These are phyloP conservation scores for Apoderus coryli DNA, from an alignment of 2,888 invertebrate species.

Conservation along the genomic window DNA sequence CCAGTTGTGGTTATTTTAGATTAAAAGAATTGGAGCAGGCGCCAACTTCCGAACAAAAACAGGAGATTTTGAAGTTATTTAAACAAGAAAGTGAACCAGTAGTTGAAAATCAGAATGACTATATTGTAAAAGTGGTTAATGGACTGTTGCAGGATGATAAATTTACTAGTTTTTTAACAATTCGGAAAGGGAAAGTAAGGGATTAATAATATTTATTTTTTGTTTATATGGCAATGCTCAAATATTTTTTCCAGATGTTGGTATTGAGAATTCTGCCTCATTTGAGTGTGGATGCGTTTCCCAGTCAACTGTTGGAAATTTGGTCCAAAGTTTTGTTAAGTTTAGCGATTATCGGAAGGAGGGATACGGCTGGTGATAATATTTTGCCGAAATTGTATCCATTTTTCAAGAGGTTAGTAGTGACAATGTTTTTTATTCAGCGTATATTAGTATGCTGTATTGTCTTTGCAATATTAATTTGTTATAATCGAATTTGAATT, in stretches of 20 bases:
- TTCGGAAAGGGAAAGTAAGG: constrained; percentile 68
- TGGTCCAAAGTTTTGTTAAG: constrained; percentile 47
- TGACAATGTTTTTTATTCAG: no score
- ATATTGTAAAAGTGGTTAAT: constrained; percentile 49
- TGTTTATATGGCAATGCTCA: neutral
- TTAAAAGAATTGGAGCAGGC: constrained; percentile 41
- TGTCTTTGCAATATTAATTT: no score
- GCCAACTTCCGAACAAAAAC: constrained; percentile 37
- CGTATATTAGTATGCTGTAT: no score
- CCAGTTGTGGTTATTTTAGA: constrained; percentile 14
- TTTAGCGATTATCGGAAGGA: constrained; percentile 40
- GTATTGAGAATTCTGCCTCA: constrained; percentile 51
- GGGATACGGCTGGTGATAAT: constrained; percentile 38
- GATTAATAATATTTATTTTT: neutral
- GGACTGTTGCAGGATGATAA: constrained; percentile 54
- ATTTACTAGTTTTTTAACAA: constrained; percentile 54
- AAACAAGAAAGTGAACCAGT: constrained; percentile 37
- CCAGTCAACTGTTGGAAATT: constrained; percentile 36
- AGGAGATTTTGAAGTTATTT: constrained; percentile 37
- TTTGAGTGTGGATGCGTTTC: constrained; percentile 35
- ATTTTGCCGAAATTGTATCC: constrained; percentile 40
- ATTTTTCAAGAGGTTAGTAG: constrained; percentile 45
- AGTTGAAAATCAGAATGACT: constrained; percentile 37
- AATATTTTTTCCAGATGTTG: constrained; percentile 38
- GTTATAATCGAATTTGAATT: no score